phyloP scores from a whole-genome alignment of 2,797 vertebrate genomes.

The Aldrovandia affinis region DNA sequence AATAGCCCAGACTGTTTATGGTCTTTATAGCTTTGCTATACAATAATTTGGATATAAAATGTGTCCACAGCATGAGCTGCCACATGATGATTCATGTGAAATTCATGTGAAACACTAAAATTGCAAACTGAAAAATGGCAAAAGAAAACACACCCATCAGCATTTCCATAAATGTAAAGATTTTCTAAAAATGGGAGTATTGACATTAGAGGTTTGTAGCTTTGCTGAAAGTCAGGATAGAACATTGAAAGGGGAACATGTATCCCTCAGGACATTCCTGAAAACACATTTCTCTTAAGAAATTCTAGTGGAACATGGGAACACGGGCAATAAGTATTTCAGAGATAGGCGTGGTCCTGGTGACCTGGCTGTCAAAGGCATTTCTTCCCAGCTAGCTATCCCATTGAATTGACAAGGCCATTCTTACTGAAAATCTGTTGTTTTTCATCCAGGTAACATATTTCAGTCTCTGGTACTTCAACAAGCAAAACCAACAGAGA shows the following conservation, averaged over 20 bases:
- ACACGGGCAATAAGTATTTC: not conserved
- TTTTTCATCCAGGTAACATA: slow-evolving; percentile 82
- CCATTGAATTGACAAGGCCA: slow-evolving; percentile 34
- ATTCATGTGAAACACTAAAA: not conserved
- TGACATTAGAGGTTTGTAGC: too few species aligned
- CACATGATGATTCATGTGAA: too few species aligned
- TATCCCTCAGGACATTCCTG: not conserved
- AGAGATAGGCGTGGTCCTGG: not conserved
- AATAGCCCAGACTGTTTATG: too few species aligned
- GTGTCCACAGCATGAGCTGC: not conserved
- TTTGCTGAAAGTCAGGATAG: not conserved
- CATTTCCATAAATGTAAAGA: too few species aligned
- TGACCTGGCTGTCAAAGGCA: not conserved
- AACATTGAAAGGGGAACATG: not conserved
- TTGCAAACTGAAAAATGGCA: not conserved
- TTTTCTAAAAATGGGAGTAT: too few species aligned
- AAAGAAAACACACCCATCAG: not conserved
- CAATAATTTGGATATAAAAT: not conserved
- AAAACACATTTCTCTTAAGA: not conserved
- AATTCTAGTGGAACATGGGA: not conserved
- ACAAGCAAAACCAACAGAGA: slow-evolving; percentile 96
- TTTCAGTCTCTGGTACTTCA: slow-evolving; percentile 98
- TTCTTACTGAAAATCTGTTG: slow-evolving; percentile 36
- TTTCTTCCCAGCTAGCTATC: not conserved
- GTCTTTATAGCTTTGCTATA: not conserved